Conservation (phyloP, 1,140 invertebrate species). For the Cotesia chilonis region DNA sequence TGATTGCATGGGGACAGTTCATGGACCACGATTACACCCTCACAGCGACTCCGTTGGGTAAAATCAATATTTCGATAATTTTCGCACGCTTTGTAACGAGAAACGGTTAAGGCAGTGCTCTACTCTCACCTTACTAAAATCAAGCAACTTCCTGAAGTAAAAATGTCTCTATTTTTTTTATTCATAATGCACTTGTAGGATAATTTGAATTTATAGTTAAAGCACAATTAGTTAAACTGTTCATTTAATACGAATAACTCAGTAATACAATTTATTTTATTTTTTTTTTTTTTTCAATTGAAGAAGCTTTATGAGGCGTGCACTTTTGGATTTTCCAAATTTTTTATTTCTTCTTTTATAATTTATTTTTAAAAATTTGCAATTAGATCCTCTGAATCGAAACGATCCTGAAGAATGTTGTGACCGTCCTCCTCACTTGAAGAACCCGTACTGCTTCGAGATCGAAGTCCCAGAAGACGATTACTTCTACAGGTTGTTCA, state of each 20-base stretch:
- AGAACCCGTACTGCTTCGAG: conserved; percentile 92
- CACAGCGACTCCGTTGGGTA: conserved; percentile 84
- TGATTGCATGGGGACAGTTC: conserved; percentile 94
- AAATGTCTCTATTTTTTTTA: too few species aligned
- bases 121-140: too few species aligned
- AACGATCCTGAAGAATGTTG: conserved; percentile 92
- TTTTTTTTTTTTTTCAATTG: too few species aligned
- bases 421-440: conserved; percentile 76
- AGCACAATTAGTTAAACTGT: too few species aligned
- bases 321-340: conserved; percentile 6
- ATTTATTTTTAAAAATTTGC: conserved; percentile 20
- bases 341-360: neutral
- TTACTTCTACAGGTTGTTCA: conserved; percentile 88
- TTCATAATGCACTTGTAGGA: too few species aligned
- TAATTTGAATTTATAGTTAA: too few species aligned
- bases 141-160: too few species aligned
- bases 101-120: too few species aligned
- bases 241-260: too few species aligned
- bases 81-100: too few species aligned
- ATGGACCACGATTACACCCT: conserved; percentile 94
- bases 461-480: conserved; percentile 89
- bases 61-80: neutral
- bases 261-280: too few species aligned
- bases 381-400: conserved; percentile 79
- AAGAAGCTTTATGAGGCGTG: neutral